These are phyloP conservation scores for Gambusia yucatana DNA, from an alignment of 2,797 vertebrate species.

Conservation along the genomic window DNA sequence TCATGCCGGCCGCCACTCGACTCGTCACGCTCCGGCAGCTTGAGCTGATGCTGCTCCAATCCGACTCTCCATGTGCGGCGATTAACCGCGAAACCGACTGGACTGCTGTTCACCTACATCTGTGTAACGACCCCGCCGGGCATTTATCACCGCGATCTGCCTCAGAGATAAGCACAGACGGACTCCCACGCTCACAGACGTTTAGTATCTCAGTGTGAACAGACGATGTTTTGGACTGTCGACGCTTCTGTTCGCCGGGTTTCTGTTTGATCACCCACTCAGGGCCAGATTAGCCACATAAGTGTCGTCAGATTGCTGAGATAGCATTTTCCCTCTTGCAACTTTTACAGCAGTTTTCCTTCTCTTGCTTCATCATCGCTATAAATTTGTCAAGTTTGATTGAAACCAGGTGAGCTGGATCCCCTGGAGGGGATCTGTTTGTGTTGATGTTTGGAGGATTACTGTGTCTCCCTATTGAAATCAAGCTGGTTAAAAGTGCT, in stretches of 20 bases:
- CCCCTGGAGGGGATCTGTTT: conserved; percentile 4
- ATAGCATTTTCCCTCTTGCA: background rate
- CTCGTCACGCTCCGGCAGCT: conserved; percentile 18
- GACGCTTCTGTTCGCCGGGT: background rate
- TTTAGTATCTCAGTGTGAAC: conserved; percentile 17
- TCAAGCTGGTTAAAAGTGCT: conserved; percentile 1
- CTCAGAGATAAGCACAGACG: conserved; percentile 43
- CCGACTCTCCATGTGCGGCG: conserved; percentile 13
- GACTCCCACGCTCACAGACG: conserved; percentile 6
- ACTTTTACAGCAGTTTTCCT: background rate
- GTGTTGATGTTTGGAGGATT: background rate
- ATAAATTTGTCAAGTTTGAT: background rate
- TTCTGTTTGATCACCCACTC: conserved; percentile 2
- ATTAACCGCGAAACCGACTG: conserved; percentile 13
- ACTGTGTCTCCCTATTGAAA: background rate
- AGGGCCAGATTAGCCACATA: background rate
- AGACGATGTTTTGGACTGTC: conserved; percentile 2
- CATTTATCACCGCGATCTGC: conserved; percentile 49
- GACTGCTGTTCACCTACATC: conserved; percentile 31
- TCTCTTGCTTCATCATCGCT: background rate
- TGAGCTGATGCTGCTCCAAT: conserved; percentile 2
- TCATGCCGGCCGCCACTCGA: conserved; percentile 23
- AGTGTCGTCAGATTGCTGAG: conserved; percentile 1
- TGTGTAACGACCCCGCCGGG: conserved; percentile 31
- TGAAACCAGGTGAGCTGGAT: background rate